Conservation (phyloP, 2,113 vertebrate genomes). For the Notothenia rossii region DNA sequence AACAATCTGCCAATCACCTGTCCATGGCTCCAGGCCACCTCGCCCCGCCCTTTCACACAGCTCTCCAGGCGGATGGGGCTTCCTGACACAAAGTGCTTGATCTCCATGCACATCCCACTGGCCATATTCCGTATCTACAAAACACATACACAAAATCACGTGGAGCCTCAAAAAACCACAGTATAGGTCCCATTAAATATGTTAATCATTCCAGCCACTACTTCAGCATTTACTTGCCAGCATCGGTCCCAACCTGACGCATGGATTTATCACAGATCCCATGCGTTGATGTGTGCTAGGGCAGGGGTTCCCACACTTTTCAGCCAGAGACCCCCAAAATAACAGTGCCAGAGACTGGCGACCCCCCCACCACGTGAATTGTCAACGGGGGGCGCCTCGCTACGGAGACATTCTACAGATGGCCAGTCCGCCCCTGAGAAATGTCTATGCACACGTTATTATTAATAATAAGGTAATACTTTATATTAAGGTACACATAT, state of each 20-base stretch:
- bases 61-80: constrained; percentile 90
- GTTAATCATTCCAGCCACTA: neutral
- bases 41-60: constrained; percentile 89
- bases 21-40: constrained; percentile 90
- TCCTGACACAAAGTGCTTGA: constrained; percentile 91
- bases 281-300: neutral
- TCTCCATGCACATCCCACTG: constrained; percentile 90
- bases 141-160: neutral
- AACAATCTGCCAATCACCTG: constrained; percentile 83
- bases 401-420: no score
- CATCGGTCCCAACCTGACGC: neutral
- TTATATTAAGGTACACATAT: no score
- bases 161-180: no score
- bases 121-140: constrained; percentile 89
- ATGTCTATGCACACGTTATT: no score
- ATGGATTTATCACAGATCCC: neutral
- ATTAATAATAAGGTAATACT: no score
- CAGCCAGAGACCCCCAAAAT: no score
- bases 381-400: no score
- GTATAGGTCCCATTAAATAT: neutral
- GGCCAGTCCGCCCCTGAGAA: no score
- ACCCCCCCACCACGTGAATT: no score
- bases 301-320: no score
- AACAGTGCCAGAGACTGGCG: no score
- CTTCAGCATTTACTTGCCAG: no score